phyloP scores from a whole-genome alignment of 2,888 invertebrate species.

The Frankliniella intonsa region DNA sequence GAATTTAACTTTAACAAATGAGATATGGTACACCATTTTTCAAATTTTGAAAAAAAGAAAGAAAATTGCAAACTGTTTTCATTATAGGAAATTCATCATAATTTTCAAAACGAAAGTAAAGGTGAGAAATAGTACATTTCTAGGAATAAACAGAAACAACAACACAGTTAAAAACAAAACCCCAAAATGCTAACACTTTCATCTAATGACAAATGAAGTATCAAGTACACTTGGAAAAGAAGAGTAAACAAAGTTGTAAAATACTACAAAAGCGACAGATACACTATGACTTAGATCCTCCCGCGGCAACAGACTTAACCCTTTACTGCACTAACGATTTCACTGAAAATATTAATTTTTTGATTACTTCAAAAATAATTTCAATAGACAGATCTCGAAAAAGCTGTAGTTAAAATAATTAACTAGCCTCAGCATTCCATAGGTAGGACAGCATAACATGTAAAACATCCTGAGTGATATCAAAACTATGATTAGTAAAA shows the following conservation, averaged over 20 bases:
- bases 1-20: neutral
- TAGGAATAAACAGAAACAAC: conserved; percentile 20
- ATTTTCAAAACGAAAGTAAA: conserved; percentile 1
- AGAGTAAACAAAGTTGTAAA: conserved; percentile 25
- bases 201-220: conserved; percentile 23
- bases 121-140: conserved; percentile 16
- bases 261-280: conserved; percentile 23
- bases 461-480: neutral
- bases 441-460: neutral
- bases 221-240: conserved; percentile 23
- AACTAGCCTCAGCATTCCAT: neutral
- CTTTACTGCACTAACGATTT: conserved; percentile 26
- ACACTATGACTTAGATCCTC: conserved; percentile 25
- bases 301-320: conserved; percentile 18
- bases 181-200: conserved; percentile 19
- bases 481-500: conserved; percentile 23
- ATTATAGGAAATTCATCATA: neutral
- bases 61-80: neutral
- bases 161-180: conserved; percentile 14
- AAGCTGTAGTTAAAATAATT: neutral
- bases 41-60: neutral
- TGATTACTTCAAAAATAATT: conserved; percentile 7
- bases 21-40: conserved; percentile 3
- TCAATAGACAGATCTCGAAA: neutral
- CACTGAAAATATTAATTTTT: conserved; percentile 12